Evolutionary conservation across 1,140 invertebrate species (phyloP).

Genomic region (Archivesica marissinica): DNA sequence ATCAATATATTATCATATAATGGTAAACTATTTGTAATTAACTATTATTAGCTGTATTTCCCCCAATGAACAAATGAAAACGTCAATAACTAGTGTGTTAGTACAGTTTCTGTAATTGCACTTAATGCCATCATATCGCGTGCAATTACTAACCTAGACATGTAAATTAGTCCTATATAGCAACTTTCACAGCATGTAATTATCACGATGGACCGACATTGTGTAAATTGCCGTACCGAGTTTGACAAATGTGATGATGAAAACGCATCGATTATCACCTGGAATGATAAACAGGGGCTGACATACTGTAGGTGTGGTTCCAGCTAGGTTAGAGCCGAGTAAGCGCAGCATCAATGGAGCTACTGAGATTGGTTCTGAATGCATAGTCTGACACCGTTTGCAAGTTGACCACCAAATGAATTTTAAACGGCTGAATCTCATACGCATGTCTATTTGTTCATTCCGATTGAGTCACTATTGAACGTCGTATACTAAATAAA

Average conservation of each 20-base stretch:
- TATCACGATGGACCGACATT: neutral
- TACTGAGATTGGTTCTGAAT: neutral
- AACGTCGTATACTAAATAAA: no score
- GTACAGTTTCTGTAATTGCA: no score
- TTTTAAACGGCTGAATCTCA: no score
- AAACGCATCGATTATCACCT: slow-evolving; percentile 11
- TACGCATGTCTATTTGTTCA: no score
- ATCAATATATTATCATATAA: no score
- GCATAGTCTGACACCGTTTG: neutral
- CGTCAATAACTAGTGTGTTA: no score
- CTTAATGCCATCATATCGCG: neutral
- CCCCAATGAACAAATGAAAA: no score
- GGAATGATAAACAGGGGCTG: neutral
- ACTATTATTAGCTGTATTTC: no score
- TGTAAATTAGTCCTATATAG: slow-evolving; percentile 37
- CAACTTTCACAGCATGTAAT: slow-evolving; percentile 24
- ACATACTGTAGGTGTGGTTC: neutral
- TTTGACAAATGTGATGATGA: slow-evolving; percentile 4
- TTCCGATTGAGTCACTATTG: no score
- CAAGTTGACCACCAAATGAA: no score
- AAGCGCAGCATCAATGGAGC: neutral
- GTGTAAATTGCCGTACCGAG: slow-evolving; percentile 24
- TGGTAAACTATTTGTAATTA: no score
- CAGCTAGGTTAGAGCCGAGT: neutral
- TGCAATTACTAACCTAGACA: neutral